Percentiles rank a stretch among this genome's conserved stretches.
Conservation (phyloP, 2,888 invertebrate species). For the Tipula vernalis region DNA sequence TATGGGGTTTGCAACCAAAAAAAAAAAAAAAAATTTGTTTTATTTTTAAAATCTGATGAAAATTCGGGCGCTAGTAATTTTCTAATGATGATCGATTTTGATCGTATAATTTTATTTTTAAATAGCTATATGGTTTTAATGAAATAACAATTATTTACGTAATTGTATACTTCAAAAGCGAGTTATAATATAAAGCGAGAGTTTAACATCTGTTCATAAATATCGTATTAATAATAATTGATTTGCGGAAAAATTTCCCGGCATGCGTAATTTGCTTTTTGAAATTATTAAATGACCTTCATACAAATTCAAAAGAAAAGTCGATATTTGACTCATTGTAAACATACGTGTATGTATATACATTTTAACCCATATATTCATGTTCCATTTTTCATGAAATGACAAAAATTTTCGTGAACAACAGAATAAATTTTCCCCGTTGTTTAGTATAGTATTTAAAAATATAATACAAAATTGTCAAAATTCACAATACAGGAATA, state of each 20-base stretch:
- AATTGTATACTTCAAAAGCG: not conserved
- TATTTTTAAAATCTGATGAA: not conserved
- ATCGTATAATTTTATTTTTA: not conserved
- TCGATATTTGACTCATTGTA: not conserved
- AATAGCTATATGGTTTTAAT: not conserved
- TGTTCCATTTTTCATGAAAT: not conserved
- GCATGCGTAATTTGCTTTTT: not conserved
- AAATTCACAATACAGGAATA: not conserved
- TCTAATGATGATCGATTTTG: not conserved
- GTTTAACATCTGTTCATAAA: not conserved
- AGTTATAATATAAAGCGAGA: not conserved
- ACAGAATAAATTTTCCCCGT: not conserved
- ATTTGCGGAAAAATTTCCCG: not conserved
- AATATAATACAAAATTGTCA: not conserved
- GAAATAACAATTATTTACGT: not conserved
- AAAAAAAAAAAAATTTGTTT: not conserved
- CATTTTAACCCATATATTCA: not conserved
- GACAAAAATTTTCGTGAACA: not conserved
- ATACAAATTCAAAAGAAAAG: not conserved
- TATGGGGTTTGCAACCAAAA: slow-evolving; percentile 11
- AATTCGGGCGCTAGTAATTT: not conserved
- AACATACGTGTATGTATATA: not conserved
- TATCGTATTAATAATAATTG: not conserved
- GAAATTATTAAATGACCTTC: not conserved
- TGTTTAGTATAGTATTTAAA: not conserved